These are phyloP conservation scores for Matsumurasca onukii DNA, from an alignment of 1,140 invertebrate species.

Conservation along the genomic window DNA sequence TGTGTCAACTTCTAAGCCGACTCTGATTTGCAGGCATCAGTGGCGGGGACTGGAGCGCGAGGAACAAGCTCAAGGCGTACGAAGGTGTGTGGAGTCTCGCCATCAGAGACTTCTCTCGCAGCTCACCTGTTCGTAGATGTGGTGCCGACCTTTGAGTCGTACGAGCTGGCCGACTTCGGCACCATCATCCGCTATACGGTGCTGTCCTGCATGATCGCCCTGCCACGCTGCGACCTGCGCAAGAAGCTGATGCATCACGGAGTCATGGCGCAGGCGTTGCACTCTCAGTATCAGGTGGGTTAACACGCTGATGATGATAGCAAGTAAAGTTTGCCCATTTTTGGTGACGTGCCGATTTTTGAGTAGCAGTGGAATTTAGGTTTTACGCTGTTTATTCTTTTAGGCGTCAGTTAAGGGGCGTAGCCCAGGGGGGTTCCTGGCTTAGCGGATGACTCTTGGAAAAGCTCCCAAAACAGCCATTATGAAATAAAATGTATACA, in stretches of 20 bases:
- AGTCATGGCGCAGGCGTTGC: constrained; percentile 59
- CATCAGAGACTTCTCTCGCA: constrained; percentile 94
- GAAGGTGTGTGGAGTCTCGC: constrained; percentile 95
- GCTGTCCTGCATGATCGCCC: constrained; percentile 44
- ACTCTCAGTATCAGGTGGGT: constrained; percentile 56
- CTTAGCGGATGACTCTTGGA: too few species aligned
- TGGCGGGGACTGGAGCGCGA: constrained; percentile 98
- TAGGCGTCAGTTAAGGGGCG: too few species aligned
- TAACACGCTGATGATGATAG: too few species aligned
- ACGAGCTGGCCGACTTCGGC: constrained; percentile 94
- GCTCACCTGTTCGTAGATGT: constrained; percentile 96
- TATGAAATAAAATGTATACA: too few species aligned
- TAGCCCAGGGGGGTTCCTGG: too few species aligned
- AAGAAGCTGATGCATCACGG: constrained; percentile 47
- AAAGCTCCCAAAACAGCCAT: too few species aligned
- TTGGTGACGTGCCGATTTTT: too few species aligned
- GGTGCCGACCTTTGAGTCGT: constrained; percentile 98
- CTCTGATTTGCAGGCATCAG: constrained; percentile 70
- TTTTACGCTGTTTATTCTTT: too few species aligned
- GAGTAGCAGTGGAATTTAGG: too few species aligned
- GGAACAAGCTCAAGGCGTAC: constrained; percentile 95
- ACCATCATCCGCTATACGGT: constrained; percentile 45
- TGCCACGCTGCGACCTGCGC: constrained; percentile 44
- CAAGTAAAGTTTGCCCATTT: too few species aligned
- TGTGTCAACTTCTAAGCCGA: too few species aligned